Evolutionary conservation across 2,888 invertebrate genomes (phyloP).

Genomic region (Leptinotarsa juncta): DNA sequence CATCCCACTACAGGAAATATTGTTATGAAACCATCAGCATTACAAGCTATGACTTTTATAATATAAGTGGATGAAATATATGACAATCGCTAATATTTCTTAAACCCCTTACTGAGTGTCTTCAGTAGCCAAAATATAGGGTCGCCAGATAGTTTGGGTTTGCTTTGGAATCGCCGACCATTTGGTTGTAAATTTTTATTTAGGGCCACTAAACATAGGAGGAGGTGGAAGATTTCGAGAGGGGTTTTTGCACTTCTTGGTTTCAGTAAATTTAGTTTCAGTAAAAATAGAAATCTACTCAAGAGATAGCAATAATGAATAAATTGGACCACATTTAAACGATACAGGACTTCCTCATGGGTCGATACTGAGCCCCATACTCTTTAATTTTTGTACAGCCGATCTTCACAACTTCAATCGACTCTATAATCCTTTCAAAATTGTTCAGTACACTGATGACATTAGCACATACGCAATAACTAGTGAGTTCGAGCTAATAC

Average conservation of each 20-base stretch:
- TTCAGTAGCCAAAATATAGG: slow-evolving; percentile 41
- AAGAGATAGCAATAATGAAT: too few species aligned
- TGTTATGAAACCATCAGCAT: slow-evolving; percentile 25
- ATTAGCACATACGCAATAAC: too few species aligned
- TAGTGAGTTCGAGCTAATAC: too few species aligned
- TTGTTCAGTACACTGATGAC: too few species aligned
- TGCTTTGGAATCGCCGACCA: slow-evolving; percentile 35
- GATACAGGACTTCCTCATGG: too few species aligned
- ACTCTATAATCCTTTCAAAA: too few species aligned
- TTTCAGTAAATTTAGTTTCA: too few species aligned
- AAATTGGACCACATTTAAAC: too few species aligned
- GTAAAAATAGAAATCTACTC: too few species aligned
- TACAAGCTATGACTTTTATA: slow-evolving; percentile 40
- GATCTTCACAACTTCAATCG: too few species aligned
- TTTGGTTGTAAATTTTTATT: slow-evolving; percentile 32
- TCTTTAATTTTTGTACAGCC: too few species aligned
- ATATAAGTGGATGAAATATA: slow-evolving; percentile 39
- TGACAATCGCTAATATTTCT: slow-evolving; percentile 41
- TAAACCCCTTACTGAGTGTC: slow-evolving; percentile 34
- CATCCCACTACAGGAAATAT: slow-evolving; percentile 25
- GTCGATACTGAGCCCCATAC: too few species aligned
- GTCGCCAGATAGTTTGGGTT: slow-evolving; percentile 28
- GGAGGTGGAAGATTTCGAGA: background rate
- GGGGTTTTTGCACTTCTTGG: background rate
- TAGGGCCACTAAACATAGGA: slow-evolving; percentile 17